These are phyloP conservation scores for Encarsia formosa DNA, from an alignment of 2,888 invertebrate genomes.

Conservation along the genomic window DNA sequence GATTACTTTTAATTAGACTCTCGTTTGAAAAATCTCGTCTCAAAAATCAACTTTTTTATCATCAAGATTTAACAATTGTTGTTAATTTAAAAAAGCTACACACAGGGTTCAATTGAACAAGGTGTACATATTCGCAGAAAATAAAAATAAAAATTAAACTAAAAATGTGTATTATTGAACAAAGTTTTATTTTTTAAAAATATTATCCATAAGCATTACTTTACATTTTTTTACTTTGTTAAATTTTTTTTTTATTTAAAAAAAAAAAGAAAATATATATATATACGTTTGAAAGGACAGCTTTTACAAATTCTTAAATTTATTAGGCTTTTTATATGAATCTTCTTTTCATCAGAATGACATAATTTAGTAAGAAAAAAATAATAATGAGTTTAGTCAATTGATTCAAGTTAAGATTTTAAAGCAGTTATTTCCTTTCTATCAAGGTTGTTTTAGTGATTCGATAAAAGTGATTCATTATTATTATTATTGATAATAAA, in stretches of 20 bases:
- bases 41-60: no score
- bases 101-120: no score
- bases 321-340: constrained; percentile 14
- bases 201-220: constrained; percentile 14
- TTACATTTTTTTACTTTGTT: constrained; percentile 19
- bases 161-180: constrained; percentile 20
- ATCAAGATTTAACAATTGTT: no score
- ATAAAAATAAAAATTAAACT: constrained; percentile 1
- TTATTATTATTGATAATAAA: constrained; percentile 20
- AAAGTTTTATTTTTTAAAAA: constrained; percentile 18
- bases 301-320: constrained; percentile 20
- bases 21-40: no score
- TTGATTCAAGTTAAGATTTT: no score
- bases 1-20: no score
- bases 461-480: constrained; percentile 18
- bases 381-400: constrained; percentile 20
- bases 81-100: no score
- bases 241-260: constrained; percentile 13
- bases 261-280: constrained; percentile 21
- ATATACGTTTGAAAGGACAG: constrained; percentile 21
- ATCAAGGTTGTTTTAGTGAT: constrained; percentile 15
- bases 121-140: no score
- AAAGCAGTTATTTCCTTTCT: constrained; percentile 14
- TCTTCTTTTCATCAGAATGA: constrained; percentile 12
- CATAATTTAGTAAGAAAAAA: constrained; percentile 21